Evolutionary conservation across 1,140 invertebrate genomes (phyloP).

Genomic region (Alviniconcha marisindica): DNA sequence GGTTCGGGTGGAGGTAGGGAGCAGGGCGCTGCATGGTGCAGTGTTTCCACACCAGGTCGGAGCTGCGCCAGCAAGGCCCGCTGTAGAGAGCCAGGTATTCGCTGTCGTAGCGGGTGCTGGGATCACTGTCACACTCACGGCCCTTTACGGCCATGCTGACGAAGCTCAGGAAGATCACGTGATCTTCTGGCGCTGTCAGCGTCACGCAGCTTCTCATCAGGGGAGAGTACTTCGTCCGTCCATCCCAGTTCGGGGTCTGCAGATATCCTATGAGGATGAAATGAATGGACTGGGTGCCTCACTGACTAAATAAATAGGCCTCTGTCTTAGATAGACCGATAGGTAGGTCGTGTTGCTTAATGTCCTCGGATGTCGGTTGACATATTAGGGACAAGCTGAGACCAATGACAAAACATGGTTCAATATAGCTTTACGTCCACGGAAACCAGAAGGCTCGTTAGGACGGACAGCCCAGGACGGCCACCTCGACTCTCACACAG

Average conservation of each 20-base stretch:
- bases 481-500: too few species aligned
- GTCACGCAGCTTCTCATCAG: conserved; percentile 14
- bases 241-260: conserved; percentile 16
- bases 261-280: not conserved
- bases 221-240: not conserved
- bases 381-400: too few species aligned
- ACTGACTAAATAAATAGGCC: too few species aligned
- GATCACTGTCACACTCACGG: not conserved
- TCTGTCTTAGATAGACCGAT: too few species aligned
- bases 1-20: not conserved
- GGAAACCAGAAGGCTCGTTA: too few species aligned
- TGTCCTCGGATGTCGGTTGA: too few species aligned
- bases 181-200: not conserved
- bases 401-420: too few species aligned
- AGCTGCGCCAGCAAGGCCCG: not conserved
- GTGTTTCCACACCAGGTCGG: not conserved
- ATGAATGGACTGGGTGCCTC: too few species aligned
- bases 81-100: not conserved
- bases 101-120: too few species aligned
- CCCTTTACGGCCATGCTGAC: not conserved
- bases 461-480: too few species aligned
- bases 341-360: too few species aligned
- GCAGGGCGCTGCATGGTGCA: not conserved
- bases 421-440: too few species aligned
- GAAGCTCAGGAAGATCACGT: conserved; percentile 5